Evolutionary conservation across 2,888 invertebrate species (phyloP), one percentile per base, ranked within the genome.

Genomic region (Megamerina dolium): DNA sequence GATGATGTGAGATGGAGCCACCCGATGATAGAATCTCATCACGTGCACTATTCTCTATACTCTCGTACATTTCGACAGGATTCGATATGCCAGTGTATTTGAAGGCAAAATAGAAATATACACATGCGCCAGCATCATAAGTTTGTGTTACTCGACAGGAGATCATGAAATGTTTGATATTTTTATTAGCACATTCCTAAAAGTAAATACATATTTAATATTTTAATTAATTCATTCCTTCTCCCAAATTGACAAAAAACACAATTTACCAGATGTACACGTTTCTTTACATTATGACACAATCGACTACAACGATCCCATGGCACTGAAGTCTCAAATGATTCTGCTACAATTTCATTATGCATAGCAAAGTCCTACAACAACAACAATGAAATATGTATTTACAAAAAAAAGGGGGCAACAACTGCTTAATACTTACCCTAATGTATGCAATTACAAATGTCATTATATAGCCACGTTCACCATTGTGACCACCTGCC

Each of bases 401-500:
- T 32, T 37, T 10, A 8, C 10, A 5, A n/a, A 8, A n/a, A 14
- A n/a, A n/a, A 6, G n/a, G 13, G 8, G 5, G 13, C 8, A 31
- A 14, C 31, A 31, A n/a, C 13, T 14, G n/a, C 5, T 10, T 18
- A 9, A 23, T 2, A 73, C 78, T 80, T 65, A 93, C 93, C 72
- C 97, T 79, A 31, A 99, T 83, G 66, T 99, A 99, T 9, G 99
- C 99, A 52, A 99, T 97, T 45, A 96, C 93, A 68, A 96, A 99
- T 0, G 99, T 99, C 33, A 99, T 76, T 60, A 90, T 61, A 65
- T 99, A 99, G 3, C 99, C 99, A 29, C 93, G 79, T 67, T 92
- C 87, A 0, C 99, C 97, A 62, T 97, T 97, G 40, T 83, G 83
- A 31, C 90, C 88, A 0, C 97, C 97, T 0, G 90, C 95, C 0